A percentile compares a stretch with the other conserved stretches of the same genome.
These are phyloP conservation scores for Takifugu ocellatus DNA, from an alignment of 2,797 vertebrate genomes.

Conservation along the genomic window DNA sequence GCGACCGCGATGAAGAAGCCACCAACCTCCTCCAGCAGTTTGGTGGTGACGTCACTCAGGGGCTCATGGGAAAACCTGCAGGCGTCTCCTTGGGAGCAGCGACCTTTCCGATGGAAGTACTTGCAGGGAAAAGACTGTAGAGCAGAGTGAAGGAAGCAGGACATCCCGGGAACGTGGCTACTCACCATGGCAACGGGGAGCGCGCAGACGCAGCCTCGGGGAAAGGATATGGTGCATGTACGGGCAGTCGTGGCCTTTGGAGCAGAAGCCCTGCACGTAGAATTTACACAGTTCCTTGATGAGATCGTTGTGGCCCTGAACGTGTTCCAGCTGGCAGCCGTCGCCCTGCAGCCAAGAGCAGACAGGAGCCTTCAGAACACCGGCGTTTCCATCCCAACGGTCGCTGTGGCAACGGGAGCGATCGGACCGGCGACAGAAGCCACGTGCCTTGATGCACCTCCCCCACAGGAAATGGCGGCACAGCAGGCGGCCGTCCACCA, in stretches of 20 bases:
- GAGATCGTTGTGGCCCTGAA: constrained; percentile 75
- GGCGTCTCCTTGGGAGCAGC: constrained; percentile 79
- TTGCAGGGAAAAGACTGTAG: constrained; percentile 92
- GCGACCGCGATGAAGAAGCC: too few species aligned
- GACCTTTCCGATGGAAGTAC: constrained; percentile 84
- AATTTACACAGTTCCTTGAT: constrained; percentile 88
- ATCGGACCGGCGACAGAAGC: neutral
- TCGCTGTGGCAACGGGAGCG: neutral
- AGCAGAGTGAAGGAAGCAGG: constrained; percentile 74
- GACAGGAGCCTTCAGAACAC: neutral
- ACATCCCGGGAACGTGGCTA: neutral
- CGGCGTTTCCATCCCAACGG: too few species aligned
- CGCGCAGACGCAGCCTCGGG: neutral
- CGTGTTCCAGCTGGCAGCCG: constrained; percentile 88
- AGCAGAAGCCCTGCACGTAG: constrained; percentile 86
- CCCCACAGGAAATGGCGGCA: constrained; percentile 88
- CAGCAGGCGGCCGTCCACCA: constrained; percentile 83
- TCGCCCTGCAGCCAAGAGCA: constrained; percentile 71
- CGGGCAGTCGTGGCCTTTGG: constrained; percentile 85
- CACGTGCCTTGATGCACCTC: constrained; percentile 82
- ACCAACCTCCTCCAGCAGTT: constrained; percentile 84
- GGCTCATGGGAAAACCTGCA: constrained; percentile 91
- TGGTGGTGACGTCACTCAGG: constrained; percentile 79
- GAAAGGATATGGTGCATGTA: constrained; percentile 98
- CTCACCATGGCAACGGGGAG: neutral